phyloP scores from a whole-genome alignment of 2,888 invertebrate genomes.

The Tipula lateralis region DNA sequence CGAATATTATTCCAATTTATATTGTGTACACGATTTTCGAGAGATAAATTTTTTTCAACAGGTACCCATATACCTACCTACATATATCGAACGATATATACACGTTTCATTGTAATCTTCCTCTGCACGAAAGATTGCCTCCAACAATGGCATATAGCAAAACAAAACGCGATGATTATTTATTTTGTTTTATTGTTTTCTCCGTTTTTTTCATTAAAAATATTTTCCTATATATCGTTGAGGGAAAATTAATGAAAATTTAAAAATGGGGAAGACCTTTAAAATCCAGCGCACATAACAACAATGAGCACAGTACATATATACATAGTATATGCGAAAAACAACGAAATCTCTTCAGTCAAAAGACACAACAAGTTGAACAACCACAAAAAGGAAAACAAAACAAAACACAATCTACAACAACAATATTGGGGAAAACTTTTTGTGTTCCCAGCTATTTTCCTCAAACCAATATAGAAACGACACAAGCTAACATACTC shows the following conservation, averaged over 20 bases:
- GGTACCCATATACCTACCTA: not conserved
- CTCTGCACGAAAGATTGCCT: not conserved
- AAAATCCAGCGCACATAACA: not conserved
- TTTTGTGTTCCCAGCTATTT: conserved; percentile 6
- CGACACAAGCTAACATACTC: not conserved
- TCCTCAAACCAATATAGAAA: not conserved
- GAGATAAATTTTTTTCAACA: not conserved
- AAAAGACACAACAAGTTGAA: conserved; percentile 3
- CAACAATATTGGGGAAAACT: not conserved
- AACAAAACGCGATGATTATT: not conserved
- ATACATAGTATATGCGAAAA: not conserved
- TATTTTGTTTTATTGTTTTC: not conserved
- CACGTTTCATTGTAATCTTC: not conserved
- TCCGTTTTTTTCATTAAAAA: not conserved
- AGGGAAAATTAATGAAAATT: not conserved
- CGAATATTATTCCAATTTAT: not conserved
- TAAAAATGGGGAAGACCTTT: conserved; percentile 8
- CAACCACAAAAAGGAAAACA: not conserved
- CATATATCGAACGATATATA: too few relatives aligned
- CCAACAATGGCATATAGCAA: not conserved
- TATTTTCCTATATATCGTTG: not conserved
- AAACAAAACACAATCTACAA: not conserved
- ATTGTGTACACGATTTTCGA: not conserved
- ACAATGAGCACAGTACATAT: not conserved
- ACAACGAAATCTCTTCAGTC: not conserved